Percentiles rank a stretch among this genome's conserved stretches.
phyloP scores from a whole-genome alignment of 1,140 invertebrate species.

The Gonioctena quinquepunctata region DNA sequence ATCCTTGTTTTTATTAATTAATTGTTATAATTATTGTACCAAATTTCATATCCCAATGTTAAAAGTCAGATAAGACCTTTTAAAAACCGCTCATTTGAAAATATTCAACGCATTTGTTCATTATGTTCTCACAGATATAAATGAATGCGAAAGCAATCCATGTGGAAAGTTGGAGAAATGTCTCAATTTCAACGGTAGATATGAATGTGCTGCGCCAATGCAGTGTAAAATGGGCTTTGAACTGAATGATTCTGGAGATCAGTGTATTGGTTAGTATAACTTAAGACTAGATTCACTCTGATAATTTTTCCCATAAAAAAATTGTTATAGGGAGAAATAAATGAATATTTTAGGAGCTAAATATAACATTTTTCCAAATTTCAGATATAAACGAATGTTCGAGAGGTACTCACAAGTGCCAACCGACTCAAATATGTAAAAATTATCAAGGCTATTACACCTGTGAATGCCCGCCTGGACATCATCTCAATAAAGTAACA shows the following conservation, averaged over 20 bases:
- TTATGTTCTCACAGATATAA: conserved; percentile 51
- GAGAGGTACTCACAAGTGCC: conserved; percentile 68
- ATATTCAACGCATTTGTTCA: not conserved
- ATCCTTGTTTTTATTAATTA: too few relatives aligned
- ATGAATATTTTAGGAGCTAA: too few relatives aligned
- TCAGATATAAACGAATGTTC: conserved; percentile 73
- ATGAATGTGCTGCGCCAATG: conserved; percentile 59
- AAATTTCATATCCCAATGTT: too few relatives aligned
- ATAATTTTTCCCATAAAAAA: too few relatives aligned
- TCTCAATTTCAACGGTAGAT: conserved; percentile 62
- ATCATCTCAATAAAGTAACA: conserved; percentile 59
- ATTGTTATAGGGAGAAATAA: too few relatives aligned
- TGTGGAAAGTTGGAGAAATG: conserved; percentile 58
- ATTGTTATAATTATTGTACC: too few relatives aligned
- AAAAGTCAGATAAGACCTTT: too few relatives aligned
- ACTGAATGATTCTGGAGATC: conserved; percentile 53
- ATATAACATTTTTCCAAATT: too few relatives aligned
- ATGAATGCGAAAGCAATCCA: conserved; percentile 57
- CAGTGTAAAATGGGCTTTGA: conserved; percentile 59
- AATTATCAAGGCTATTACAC: conserved; percentile 76
- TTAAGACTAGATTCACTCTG: too few relatives aligned
- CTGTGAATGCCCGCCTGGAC: conserved; percentile 74
- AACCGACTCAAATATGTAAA: conserved; percentile 70
- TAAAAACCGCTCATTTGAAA: not conserved
- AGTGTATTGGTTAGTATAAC: conserved; percentile 56